These are phyloP conservation scores for Lepus oiostolus DNA, from an alignment of 2,797 vertebrate species.

Conservation along the genomic window DNA sequence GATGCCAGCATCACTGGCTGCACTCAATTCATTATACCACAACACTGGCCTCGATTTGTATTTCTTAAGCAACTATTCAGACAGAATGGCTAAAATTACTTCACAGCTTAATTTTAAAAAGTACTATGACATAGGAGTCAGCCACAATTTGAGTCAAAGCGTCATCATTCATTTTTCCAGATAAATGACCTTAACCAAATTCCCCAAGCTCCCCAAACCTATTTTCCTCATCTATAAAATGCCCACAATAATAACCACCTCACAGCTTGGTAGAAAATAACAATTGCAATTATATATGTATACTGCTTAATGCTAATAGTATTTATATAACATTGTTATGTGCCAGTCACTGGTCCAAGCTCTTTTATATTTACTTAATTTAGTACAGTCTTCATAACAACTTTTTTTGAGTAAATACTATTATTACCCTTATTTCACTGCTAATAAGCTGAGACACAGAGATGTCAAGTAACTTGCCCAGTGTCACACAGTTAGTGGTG, in stretches of 20 bases:
- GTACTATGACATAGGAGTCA: not conserved
- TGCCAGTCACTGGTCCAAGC: slow-evolving; percentile 9
- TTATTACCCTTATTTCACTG: slow-evolving; percentile 48
- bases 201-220: slow-evolving; percentile 63
- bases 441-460: slow-evolving; percentile 4
- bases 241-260: slow-evolving; percentile 66
- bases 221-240: slow-evolving; percentile 68
- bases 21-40: no score
- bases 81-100: not conserved
- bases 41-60: no score
- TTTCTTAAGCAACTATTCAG: not conserved
- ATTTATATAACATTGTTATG: slow-evolving; percentile 59
- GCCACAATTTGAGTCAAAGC: slow-evolving; percentile 22
- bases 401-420: not conserved
- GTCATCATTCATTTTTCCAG: slow-evolving; percentile 54
- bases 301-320: slow-evolving; percentile 41
- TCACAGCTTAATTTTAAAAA: not conserved
- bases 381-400: slow-evolving; percentile 14
- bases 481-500: not conserved
- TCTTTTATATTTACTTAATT: slow-evolving; percentile 60
- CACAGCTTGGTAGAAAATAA: slow-evolving; percentile 63
- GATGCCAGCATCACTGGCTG: no score
- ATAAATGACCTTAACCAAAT: slow-evolving; percentile 53
- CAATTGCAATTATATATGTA: slow-evolving; percentile 57
- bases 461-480: not conserved